Base-by-base conservation (phyloP, 2,113 vertebrate genomes). In the Lethenteron camtschaticum region DNA sequence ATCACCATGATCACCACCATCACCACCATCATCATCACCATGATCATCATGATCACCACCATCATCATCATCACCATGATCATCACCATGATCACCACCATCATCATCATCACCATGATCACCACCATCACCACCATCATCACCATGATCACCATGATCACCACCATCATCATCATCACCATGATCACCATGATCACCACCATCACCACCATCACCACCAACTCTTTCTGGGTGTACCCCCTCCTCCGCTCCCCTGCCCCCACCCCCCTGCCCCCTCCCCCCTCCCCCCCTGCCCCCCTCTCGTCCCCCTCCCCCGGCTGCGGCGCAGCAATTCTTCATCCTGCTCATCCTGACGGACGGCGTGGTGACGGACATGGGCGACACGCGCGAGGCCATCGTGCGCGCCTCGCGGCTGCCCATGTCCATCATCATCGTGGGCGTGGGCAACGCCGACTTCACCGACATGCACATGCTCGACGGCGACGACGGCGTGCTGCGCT, bases 401-500 rank as follows among this genome's bases (percentile, higher is more conserved):
- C 90, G 95, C 0, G 92, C 92, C 66, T 97, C 92, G 1, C 89
- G 90, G 79, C 85, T 97, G 1, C 92, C 92, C 74, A 97, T 97
- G 92, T 97, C 92, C 0, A 85, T 97, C 82, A 97, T 97, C 79
- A 96, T 97, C 10, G 90, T 97, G 0, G 91, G 92, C 0, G 81
- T 97, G 9, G 92, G 92, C n/a, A 96, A 85, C 0, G 92, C 92
- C 0, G 92, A 97, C 74, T 97, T 97, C 73, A 86, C 88, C 1
- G 92, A 96, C 82, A 97, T 97, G 92, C 90, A 94, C 83, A 92
- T 95, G 85, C 77, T 97, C 74, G 92, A 95, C 0, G 92, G 92
- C 0, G 91, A 95, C 0, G 89, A 95, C 0, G 91, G 91, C 58
- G 92, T 97, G 77, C 80, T 96, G 72, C 80, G 90, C 41, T 96